These are phyloP conservation scores for Telmatherina bonti DNA, from an alignment of 2,797 vertebrate genomes.

Conservation along the genomic window DNA sequence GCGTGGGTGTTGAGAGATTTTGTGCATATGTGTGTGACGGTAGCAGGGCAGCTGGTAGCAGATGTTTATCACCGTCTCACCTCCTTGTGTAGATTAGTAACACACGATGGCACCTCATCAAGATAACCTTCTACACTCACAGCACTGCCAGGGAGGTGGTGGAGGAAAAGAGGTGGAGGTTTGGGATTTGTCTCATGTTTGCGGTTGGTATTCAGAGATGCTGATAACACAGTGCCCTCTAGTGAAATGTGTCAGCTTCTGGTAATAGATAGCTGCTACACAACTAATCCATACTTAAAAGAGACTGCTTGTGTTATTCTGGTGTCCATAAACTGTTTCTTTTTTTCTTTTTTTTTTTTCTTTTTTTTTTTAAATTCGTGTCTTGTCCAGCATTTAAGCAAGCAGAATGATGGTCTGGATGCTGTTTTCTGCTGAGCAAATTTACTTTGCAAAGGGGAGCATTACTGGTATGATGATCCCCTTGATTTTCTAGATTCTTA, in stretches of 20 bases:
- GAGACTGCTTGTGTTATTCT: neutral
- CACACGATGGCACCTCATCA: constrained; percentile 67
- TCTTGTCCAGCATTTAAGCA: no score
- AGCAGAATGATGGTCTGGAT: no score
- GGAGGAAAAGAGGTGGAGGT: constrained; percentile 22
- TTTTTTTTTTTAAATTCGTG: no score
- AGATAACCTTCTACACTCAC: constrained; percentile 69
- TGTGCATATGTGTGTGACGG: constrained; percentile 3
- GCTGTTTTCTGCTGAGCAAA: no score
- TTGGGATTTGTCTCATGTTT: constrained; percentile 38
- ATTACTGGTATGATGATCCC: no score
- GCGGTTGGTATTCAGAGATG: constrained; percentile 27
- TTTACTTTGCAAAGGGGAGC: no score
- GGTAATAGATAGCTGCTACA: constrained; percentile 21
- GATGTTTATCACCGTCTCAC: constrained; percentile 66
- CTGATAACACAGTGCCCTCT: constrained; percentile 76
- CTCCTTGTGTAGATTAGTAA: constrained; percentile 75
- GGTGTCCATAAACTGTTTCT: neutral
- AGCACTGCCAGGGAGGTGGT: constrained; percentile 42
- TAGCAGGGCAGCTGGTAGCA: constrained; percentile 53
- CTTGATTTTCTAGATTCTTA: no score
- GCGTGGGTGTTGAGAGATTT: neutral
- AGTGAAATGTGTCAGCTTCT: constrained; percentile 40
- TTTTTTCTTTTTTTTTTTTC: no score
- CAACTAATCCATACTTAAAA: constrained; percentile 31